Evolutionary conservation across 2,797 vertebrate genomes (phyloP), one percentile per base, ranked within the genome.

Genomic region (Eulemur mongoz): DNA sequence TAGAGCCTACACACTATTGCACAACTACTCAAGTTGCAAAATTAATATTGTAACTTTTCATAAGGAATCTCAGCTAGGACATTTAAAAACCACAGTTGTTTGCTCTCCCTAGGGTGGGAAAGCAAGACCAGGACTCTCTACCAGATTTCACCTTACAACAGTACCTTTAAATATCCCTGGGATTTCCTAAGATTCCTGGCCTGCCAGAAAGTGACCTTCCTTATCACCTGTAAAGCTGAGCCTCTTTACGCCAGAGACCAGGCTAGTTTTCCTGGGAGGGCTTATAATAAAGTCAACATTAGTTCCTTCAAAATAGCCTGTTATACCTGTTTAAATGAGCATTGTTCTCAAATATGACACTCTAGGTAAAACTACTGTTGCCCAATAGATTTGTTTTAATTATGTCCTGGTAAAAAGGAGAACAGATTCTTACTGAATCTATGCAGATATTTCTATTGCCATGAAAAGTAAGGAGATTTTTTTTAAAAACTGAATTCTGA

Each of bases 11-110:
- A n/a, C 9, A 76, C 6, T 86, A 48, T 65, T 54, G n/a, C 48
- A 48, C 75, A 79, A 17, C 7, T 54, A 35, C 32, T 85, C 63
- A 65, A 32, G 25, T 20, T 89, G 40, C 2, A 48, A 48, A 57
- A 50, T 85, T 90, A 95, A 86, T 59, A 65, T 13, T 88, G 4
- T 75, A 69, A 89, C 15, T 95, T 95, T 88, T 78, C 14, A 69
- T 83, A 35, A 82, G 50, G n/a, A 89, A 78, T 70, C 27, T 86
- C 32, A 93, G 38, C 32, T 85, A 59, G 48, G 50, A 81, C 43
- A 38, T 35, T 52, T 92, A 59, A 95, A 95, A 45, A 23, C 35
- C 32, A 70, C 17, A 43, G 17, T 76, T 82, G 17, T 7, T 87
- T 92, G 59, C 61, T 88, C 67, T 43, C 40, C 43, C 82, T 40